phyloP scores from a whole-genome alignment of 30 jellyfish, hydroid and myxozoan species.

The Sanderia malayensis region DNA sequence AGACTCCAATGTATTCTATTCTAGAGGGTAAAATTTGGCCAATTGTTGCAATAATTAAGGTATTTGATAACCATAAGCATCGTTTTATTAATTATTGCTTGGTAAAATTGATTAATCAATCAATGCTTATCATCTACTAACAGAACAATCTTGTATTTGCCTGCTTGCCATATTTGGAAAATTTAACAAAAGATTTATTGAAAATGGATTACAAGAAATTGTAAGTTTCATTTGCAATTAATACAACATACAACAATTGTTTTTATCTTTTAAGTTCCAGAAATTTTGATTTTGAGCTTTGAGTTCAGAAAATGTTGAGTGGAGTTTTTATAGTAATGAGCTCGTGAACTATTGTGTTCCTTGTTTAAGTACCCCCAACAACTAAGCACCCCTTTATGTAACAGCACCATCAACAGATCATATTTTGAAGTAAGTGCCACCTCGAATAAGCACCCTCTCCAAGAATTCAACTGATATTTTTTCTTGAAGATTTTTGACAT shows the following conservation, averaged over 20 bases:
- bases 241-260: not conserved
- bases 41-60: slow-evolving; percentile 78
- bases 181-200: not conserved
- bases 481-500: too few species aligned
- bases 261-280: not conserved
- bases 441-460: too few species aligned
- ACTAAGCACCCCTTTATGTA: too few species aligned
- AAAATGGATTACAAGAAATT: slow-evolving; percentile 29
- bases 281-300: not conserved
- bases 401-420: too few species aligned
- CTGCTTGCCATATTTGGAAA: slow-evolving; percentile 39
- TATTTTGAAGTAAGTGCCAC: too few species aligned
- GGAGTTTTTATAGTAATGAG: too few species aligned
- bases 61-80: not conserved
- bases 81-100: not conserved
- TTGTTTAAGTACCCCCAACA: too few species aligned
- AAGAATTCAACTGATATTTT: too few species aligned
- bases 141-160: slow-evolving; percentile 52
- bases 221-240: slow-evolving; percentile 13
- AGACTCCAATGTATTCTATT: slow-evolving; percentile 67
- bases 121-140: not conserved
- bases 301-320: too few species aligned
- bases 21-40: slow-evolving; percentile 66
- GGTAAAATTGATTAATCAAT: too few species aligned
- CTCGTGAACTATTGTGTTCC: too few species aligned